phyloP scores from a whole-genome alignment of 2,797 vertebrate species.

The Sardinella longiceps region DNA sequence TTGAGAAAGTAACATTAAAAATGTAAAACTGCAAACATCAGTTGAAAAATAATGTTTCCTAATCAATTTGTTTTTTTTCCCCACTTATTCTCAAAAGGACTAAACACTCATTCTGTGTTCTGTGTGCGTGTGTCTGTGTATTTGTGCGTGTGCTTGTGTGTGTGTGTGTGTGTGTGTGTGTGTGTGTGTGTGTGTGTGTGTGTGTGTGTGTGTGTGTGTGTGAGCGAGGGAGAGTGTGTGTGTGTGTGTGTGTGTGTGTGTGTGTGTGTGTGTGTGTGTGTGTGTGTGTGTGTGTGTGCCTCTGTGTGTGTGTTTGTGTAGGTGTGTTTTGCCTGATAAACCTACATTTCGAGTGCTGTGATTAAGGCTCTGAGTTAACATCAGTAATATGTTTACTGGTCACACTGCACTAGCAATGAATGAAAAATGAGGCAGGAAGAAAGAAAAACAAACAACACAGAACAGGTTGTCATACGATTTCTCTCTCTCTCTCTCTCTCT shows the following conservation, averaged over 20 bases:
- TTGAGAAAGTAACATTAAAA: slow-evolving; percentile 66
- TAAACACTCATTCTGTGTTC: neutral
- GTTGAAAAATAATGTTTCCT: slow-evolving; percentile 60
- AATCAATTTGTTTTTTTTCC: slow-evolving; percentile 63
- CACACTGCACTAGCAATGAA: neutral
- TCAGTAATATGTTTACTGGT: slow-evolving; percentile 13
- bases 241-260: slow-evolving; percentile 6
- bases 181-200: slow-evolving; percentile 18
- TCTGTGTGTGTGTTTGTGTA: neutral
- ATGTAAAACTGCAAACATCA: slow-evolving; percentile 64
- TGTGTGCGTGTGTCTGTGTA: neutral
- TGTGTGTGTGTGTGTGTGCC: neutral
- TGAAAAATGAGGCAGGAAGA: neutral
- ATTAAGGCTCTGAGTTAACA: slow-evolving; percentile 7
- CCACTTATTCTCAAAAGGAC: slow-evolving; percentile 45
- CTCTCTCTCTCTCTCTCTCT: neutral
- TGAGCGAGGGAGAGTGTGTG: too few species aligned
- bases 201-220: neutral
- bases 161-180: slow-evolving; percentile 5
- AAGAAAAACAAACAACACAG: neutral
- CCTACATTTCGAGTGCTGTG: neutral
- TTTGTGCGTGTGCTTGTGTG: slow-evolving; percentile 6
- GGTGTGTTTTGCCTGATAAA: neutral
- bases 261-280: neutral
- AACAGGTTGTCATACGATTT: neutral